A percentile compares a stretch with the other conserved stretches of the same genome.
phyloP scores from a whole-genome alignment of 2,888 invertebrate species.

The Tetramorium bicarinatum region DNA sequence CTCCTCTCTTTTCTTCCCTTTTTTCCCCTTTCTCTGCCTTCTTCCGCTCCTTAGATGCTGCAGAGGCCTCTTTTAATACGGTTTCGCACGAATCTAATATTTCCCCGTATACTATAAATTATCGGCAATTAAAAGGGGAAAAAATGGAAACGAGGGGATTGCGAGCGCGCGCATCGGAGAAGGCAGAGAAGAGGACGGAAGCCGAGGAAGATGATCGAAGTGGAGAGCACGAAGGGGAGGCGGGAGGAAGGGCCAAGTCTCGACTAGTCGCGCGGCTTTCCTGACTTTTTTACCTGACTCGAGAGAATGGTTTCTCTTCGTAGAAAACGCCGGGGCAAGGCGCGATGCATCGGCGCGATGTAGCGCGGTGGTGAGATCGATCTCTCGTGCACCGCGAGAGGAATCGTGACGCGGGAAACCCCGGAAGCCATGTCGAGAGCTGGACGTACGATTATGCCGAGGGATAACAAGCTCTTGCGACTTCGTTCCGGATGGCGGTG shows the following conservation, averaged over 20 bases:
- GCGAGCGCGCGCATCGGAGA: slow-evolving; percentile 24
- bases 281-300: slow-evolving; percentile 35
- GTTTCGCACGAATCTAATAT: slow-evolving; percentile 87
- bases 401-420: slow-evolving; percentile 67
- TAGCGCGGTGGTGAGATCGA: slow-evolving; percentile 57
- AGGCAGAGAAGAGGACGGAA: slow-evolving; percentile 52
- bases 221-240: slow-evolving; percentile 53
- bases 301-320: slow-evolving; percentile 40
- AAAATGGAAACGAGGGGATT: slow-evolving; percentile 71
- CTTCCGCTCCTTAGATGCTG: slow-evolving; percentile 43
- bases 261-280: slow-evolving; percentile 39
- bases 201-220: slow-evolving; percentile 49
- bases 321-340: slow-evolving; percentile 23
- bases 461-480: slow-evolving; percentile 26
- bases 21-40: background rate
- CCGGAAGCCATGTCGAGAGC: slow-evolving; percentile 64
- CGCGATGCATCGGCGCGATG: slow-evolving; percentile 16
- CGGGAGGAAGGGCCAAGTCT: slow-evolving; percentile 21
- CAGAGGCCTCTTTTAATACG: slow-evolving; percentile 82
- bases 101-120: slow-evolving; percentile 85
- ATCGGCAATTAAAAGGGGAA: slow-evolving; percentile 85
- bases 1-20: slow-evolving; percentile 39
- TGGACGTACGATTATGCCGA: slow-evolving; percentile 55
- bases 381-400: slow-evolving; percentile 68
- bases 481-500: background rate